Evolutionary conservation across 2,888 invertebrate genomes (phyloP).

Genomic region (Eretmocerus hayati): DNA sequence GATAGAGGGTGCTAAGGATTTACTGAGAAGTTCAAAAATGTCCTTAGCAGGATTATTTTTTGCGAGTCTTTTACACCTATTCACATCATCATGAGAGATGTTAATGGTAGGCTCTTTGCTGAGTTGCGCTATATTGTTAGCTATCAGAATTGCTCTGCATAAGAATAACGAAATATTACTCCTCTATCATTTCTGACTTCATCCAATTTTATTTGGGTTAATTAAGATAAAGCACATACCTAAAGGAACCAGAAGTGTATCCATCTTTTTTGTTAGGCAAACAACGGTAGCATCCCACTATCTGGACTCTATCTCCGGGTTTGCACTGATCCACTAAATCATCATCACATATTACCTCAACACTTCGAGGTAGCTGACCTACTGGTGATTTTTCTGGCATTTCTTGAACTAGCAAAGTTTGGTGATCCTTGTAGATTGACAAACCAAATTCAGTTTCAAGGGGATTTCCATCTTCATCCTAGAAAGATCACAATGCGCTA

Average conservation of each 20-base stretch:
- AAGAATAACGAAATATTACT: no score
- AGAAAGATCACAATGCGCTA: constrained; percentile 5
- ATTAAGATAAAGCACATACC: constrained; percentile 44
- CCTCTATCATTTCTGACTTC: no score
- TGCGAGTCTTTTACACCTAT: constrained; percentile 76
- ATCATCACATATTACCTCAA: constrained; percentile 92
- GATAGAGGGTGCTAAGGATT: constrained; percentile 95
- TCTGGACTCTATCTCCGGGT: constrained; percentile 94
- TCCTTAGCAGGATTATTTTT: constrained; percentile 60
- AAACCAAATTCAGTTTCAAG: constrained; percentile 96
- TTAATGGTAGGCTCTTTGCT: constrained; percentile 76
- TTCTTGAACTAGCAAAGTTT: constrained; percentile 94
- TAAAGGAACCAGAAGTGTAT: constrained; percentile 85
- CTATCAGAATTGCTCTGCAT: constrained; percentile 82
- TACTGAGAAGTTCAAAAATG: constrained; percentile 82
- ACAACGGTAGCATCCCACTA: constrained; percentile 91
- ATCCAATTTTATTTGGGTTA: not conserved
- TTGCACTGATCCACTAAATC: constrained; percentile 93
- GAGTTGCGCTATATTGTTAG: constrained; percentile 84
- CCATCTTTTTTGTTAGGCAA: constrained; percentile 89
- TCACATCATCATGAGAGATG: constrained; percentile 81
- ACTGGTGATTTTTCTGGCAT: constrained; percentile 99
- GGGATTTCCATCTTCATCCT: constrained; percentile 96
- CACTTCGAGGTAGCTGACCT: constrained; percentile 89
- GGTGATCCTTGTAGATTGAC: constrained; percentile 94